A percentile compares a stretch with the other conserved stretches of the same genome.
These are phyloP conservation scores for Piliocolobus tephrosceles DNA, from an alignment of 2,113 vertebrate genomes.

Conservation along the genomic window DNA sequence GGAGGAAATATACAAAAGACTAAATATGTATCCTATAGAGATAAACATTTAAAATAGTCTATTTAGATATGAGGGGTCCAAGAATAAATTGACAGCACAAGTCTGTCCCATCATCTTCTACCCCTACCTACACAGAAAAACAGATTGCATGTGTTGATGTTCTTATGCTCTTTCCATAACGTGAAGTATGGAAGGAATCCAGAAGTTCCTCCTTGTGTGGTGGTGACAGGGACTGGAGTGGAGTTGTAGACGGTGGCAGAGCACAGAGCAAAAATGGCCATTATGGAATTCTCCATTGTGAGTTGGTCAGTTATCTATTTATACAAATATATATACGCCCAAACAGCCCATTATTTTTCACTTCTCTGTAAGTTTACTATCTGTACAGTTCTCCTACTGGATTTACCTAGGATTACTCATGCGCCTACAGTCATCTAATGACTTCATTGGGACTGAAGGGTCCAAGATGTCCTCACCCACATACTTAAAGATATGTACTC, in stretches of 20 bases:
- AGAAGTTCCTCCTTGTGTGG: neutral
- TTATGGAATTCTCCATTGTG: neutral
- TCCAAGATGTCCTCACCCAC: neutral
- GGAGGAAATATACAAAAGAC: neutral
- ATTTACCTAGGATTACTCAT: neutral
- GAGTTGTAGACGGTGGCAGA: neutral
- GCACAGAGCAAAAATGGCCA: neutral
- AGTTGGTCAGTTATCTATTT: neutral
- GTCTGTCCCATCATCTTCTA: neutral
- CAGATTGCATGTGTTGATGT: neutral
- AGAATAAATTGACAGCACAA: neutral
- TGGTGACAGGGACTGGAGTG: too few species aligned
- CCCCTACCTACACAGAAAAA: neutral
- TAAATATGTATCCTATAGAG: neutral
- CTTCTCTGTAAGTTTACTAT: neutral
- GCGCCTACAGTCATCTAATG: neutral
- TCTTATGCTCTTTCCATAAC: neutral
- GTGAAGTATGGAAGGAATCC: neutral
- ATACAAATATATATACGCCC: neutral
- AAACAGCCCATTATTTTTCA: neutral
- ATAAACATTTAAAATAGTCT: neutral
- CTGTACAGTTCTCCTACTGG: neutral
- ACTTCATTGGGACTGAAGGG: neutral
- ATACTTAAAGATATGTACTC: neutral
- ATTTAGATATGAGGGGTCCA: neutral